Conservation (phyloP, 2,888 invertebrate genomes). For the Ethmia dodecea region DNA sequence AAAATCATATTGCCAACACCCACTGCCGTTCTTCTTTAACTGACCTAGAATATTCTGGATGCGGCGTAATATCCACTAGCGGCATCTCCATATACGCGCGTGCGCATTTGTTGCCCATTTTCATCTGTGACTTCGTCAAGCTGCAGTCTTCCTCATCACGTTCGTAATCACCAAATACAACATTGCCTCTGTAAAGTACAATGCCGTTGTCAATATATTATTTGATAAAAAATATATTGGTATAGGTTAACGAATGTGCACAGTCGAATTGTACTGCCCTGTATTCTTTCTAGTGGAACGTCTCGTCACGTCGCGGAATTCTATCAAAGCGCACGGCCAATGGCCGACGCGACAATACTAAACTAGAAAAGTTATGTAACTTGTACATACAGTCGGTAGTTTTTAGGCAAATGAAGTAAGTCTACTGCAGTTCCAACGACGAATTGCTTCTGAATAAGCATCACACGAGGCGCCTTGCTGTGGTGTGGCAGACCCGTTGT, state of each 20-base stretch:
- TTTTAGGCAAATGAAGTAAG: constrained; percentile 49
- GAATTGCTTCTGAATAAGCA: constrained; percentile 56
- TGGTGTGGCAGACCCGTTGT: constrained; percentile 51
- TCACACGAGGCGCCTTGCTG: constrained; percentile 53
- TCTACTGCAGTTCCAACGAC: constrained; percentile 53
- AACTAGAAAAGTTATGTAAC: no score
- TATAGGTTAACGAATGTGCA: no score
- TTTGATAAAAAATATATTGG: no score
- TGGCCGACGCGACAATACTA: not conserved
- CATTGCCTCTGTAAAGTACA: constrained; percentile 57
- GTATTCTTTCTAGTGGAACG: no score
- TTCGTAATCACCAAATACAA: constrained; percentile 62
- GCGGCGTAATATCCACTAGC: constrained; percentile 42
- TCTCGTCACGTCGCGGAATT: not conserved
- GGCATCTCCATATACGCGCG: constrained; percentile 58
- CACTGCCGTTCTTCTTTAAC: not conserved
- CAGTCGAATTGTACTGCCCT: no score
- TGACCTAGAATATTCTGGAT: constrained; percentile 61
- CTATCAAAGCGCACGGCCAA: not conserved
- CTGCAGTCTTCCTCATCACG: constrained; percentile 56
- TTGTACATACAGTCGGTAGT: constrained; percentile 55
- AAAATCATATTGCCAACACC: not conserved
- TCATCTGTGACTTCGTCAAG: constrained; percentile 37
- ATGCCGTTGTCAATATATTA: no score
- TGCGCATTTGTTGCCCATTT: constrained; percentile 39